phyloP scores from a whole-genome alignment of 2,888 invertebrate genomes.

The Thera obeliscata region DNA sequence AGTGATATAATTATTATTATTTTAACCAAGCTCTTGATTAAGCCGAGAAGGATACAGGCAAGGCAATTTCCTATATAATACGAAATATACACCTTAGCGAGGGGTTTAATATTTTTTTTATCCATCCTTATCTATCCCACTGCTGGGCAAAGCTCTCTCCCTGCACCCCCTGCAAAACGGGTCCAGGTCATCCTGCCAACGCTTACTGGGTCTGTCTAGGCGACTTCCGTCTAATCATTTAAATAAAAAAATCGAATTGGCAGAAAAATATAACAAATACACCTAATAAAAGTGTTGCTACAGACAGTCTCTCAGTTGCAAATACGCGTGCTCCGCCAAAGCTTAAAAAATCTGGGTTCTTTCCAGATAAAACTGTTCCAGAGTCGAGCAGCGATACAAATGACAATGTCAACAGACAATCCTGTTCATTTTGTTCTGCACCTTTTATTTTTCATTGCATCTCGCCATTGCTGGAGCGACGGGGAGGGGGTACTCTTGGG shows the following conservation, averaged over 20 bases:
- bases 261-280: background rate
- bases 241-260: background rate
- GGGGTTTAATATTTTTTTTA: too few relatives aligned
- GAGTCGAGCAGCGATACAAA: slow-evolving; percentile 53
- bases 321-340: background rate
- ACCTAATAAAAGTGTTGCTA: background rate
- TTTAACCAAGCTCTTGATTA: too few relatives aligned
- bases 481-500: slow-evolving; percentile 44
- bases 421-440: slow-evolving; percentile 64
- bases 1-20: too few relatives aligned
- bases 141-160: too few relatives aligned
- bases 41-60: too few relatives aligned
- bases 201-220: too few relatives aligned
- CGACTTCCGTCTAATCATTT: too few relatives aligned
- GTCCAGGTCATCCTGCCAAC: too few relatives aligned
- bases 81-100: too few relatives aligned
- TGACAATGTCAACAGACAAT: slow-evolving; percentile 61
- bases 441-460: slow-evolving; percentile 67
- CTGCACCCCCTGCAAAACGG: too few relatives aligned
- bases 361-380: slow-evolving; percentile 39
- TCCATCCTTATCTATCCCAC: too few relatives aligned
- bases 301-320: background rate
- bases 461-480: slow-evolving; percentile 46
- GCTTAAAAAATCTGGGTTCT: slow-evolving; percentile 20
- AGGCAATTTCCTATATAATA: too few relatives aligned